A percentile compares a stretch with the other conserved stretches of the same genome.
Conservation (phyloP, 1,140 invertebrate genomes). For the Fopius arisanus region DNA sequence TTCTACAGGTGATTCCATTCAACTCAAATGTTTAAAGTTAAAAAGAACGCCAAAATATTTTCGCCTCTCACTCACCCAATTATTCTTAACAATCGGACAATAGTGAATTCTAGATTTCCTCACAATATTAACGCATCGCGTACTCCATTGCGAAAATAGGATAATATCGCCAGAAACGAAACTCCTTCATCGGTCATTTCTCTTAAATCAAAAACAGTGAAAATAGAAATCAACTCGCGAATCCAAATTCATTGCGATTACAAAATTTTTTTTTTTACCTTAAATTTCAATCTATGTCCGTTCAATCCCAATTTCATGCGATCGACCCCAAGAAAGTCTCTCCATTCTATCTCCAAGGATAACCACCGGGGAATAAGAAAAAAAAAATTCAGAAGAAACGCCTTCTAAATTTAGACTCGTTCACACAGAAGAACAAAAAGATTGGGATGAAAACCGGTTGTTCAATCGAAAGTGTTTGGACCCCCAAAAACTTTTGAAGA, state of each 20-base stretch:
- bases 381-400: background rate
- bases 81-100: background rate
- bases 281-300: background rate
- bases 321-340: background rate
- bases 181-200: background rate
- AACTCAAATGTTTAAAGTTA: background rate
- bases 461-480: background rate
- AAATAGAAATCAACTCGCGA: background rate
- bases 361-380: background rate
- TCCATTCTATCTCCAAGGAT: constrained; percentile 6
- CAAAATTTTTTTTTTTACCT: background rate
- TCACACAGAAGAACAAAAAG: constrained; percentile 7
- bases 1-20: background rate
- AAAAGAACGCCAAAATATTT: background rate
- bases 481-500: background rate
- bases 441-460: background rate
- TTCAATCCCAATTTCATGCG: background rate
- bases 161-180: background rate
- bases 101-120: background rate
- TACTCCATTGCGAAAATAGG: background rate
- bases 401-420: constrained; percentile 21
- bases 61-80: background rate
- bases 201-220: background rate
- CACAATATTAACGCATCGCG: background rate
- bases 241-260: background rate